These are phyloP conservation scores for Thymelicus lineola DNA, from an alignment of 2,888 invertebrate species.

Conservation along the genomic window DNA sequence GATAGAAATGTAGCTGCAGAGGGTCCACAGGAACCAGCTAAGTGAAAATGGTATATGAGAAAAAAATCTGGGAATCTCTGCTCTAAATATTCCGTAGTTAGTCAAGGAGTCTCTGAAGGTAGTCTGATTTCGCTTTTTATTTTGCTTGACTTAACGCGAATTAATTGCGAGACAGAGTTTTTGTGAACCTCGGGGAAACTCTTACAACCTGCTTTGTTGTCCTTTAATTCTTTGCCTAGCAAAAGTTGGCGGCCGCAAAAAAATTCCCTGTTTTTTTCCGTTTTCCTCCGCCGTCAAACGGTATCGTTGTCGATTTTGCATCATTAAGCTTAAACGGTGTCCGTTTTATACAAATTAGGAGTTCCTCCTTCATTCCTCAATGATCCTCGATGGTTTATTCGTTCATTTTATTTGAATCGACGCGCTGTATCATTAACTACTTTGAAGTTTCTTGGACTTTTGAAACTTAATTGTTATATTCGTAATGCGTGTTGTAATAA, in stretches of 20 bases:
- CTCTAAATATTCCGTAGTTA: no score
- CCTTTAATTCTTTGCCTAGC: slow-evolving; percentile 44
- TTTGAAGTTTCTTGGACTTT: no score
- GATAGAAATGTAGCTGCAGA: no score
- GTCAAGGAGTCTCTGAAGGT: no score
- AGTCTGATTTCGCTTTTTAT: no score
- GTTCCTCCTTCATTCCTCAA: neutral
- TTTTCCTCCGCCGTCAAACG: slow-evolving; percentile 27
- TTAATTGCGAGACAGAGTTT: slow-evolving; percentile 41
- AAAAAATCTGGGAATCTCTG: no score
- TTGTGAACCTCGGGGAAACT: slow-evolving; percentile 36
- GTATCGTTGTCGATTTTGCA: slow-evolving; percentile 28
- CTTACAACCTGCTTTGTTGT: slow-evolving; percentile 40
- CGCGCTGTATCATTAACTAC: no score
- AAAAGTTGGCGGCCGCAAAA: slow-evolving; percentile 40
- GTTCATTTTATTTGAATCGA: slow-evolving; percentile 5
- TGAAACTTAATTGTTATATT: no score
- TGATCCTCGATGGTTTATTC: neutral
- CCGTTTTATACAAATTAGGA: slow-evolving; percentile 17
- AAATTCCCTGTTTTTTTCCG: slow-evolving; percentile 25
- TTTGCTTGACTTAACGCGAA: slow-evolving; percentile 39
- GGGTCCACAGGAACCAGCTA: no score
- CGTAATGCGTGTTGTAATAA: no score
- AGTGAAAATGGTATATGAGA: no score
- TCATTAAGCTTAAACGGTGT: slow-evolving; percentile 30